Percentiles rank a stretch among this genome's conserved stretches.
phyloP scores from a whole-genome alignment of 2,888 invertebrate genomes.

The Drosophila mulleri region DNA sequence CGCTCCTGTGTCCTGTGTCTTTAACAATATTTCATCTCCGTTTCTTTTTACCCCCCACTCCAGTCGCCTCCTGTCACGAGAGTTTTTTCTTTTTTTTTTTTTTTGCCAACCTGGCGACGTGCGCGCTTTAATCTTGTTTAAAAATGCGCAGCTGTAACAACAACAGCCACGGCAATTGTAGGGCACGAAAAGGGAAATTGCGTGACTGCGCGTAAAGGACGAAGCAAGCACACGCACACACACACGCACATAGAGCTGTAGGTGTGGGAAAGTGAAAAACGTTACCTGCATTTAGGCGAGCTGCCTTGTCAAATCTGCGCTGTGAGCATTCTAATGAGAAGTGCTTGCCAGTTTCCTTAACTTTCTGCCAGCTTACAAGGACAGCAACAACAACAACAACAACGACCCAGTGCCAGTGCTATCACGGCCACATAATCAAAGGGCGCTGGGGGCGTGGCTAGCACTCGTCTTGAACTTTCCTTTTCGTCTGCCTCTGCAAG shows the following conservation, averaged over 20 bases:
- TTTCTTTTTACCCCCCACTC: background rate
- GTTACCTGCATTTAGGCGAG: slow-evolving; percentile 70
- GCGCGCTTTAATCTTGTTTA: slow-evolving; percentile 79
- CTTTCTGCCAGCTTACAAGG: slow-evolving; percentile 56
- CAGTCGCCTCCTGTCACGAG: background rate
- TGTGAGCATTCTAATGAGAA: slow-evolving; percentile 79
- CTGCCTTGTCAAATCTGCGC: slow-evolving; percentile 73
- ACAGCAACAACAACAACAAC: slow-evolving; percentile 17
- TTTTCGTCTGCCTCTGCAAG: slow-evolving; percentile 49
- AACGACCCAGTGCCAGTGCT: slow-evolving; percentile 55
- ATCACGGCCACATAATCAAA: slow-evolving; percentile 76
- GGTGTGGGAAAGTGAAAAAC: slow-evolving; percentile 22
- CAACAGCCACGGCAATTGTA: slow-evolving; percentile 21
- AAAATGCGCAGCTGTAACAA: slow-evolving; percentile 75
- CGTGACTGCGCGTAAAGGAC: slow-evolving; percentile 59
- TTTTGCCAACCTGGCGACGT: slow-evolving; percentile 64
- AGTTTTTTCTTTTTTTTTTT: background rate
- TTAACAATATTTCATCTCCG: slow-evolving; percentile 33
- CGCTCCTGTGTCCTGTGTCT: slow-evolving; percentile 16
- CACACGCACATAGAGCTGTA: background rate
- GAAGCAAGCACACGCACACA: slow-evolving; percentile 16
- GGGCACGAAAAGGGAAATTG: slow-evolving; percentile 24
- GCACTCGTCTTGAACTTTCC: slow-evolving; percentile 42
- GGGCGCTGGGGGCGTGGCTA: slow-evolving; percentile 48
- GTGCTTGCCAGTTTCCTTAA: slow-evolving; percentile 62